Evolutionary conservation across 2,888 invertebrate genomes (phyloP).

Genomic region (Rhingia rostrata): DNA sequence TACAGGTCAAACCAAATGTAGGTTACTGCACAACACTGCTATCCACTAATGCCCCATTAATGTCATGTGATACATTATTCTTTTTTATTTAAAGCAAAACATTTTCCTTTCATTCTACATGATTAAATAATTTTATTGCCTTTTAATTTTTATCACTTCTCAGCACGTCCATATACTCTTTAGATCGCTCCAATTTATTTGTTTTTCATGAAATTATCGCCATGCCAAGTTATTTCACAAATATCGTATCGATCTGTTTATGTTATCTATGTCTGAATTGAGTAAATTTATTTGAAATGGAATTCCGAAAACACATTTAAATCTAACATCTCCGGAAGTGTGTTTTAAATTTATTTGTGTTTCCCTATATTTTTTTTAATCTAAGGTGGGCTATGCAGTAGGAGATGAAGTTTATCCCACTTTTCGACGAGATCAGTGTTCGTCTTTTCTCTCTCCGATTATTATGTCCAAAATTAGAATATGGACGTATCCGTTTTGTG

Average conservation of each 20-base stretch:
- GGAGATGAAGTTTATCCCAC: constrained; percentile 46
- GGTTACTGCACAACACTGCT: background rate
- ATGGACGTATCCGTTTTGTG: constrained; percentile 53
- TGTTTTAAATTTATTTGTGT: constrained; percentile 34
- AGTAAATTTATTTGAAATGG: constrained; percentile 58
- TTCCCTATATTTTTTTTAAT: constrained; percentile 56
- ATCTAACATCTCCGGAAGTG: constrained; percentile 49
- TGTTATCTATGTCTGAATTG: constrained; percentile 4
- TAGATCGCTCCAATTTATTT: background rate
- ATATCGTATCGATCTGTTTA: constrained; percentile 39
- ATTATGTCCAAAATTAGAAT: constrained; percentile 46
- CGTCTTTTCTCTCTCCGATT: constrained; percentile 26
- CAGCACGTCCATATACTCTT: background rate
- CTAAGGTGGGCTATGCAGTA: constrained; percentile 56
- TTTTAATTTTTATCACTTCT: constrained; percentile 39
- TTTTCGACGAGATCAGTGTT: constrained; percentile 17
- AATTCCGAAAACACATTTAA: constrained; percentile 59
- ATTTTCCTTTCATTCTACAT: background rate
- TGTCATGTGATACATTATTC: background rate
- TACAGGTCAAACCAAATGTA: constrained; percentile 16
- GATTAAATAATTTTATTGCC: constrained; percentile 52
- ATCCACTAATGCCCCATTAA: constrained; percentile 36
- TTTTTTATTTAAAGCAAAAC: constrained; percentile 6
- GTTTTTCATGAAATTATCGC: background rate
- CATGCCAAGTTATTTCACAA: background rate